Conservation (phyloP, 2,797 vertebrate genomes). For the Pogonophryne albipinna region DNA sequence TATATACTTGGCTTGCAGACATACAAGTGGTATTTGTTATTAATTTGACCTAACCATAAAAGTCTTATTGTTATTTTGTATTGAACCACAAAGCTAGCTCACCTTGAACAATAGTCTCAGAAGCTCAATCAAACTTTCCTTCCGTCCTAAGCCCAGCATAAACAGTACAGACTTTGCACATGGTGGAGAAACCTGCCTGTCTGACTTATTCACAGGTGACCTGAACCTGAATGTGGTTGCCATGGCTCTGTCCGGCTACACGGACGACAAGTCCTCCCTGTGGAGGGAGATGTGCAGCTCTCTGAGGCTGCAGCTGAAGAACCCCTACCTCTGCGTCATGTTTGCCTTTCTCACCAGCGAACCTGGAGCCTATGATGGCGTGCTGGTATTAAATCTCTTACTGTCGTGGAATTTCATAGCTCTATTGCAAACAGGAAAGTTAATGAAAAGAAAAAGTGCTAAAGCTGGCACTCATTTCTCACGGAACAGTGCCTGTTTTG, state of each 20-base stretch:
- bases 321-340: conserved; percentile 96
- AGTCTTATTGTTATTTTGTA: too few species aligned
- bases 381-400: conserved; percentile 87
- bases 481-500: conserved; percentile 13
- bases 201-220: conserved; percentile 85
- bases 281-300: conserved; percentile 99
- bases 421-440: conserved; percentile 7
- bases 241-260: conserved; percentile 98
- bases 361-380: conserved; percentile 92
- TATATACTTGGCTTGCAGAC: not conserved
- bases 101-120: not conserved
- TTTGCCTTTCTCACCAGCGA: conserved; percentile 99
- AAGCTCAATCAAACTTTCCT: not conserved
- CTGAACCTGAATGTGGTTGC: conserved; percentile 98
- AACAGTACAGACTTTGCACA: not conserved
- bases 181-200: conserved; percentile 5
- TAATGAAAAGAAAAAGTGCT: not conserved
- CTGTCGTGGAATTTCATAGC: not conserved
- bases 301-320: conserved; percentile 92
- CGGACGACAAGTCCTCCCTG: conserved; percentile 96
- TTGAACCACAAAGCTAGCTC: not conserved
- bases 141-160: not conserved
- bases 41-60: not conserved
- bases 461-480: not conserved
- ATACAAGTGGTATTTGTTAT: not conserved